Evolutionary conservation across 2,113 vertebrate species (phyloP), one percentile per base, ranked within the genome.

Genomic region (Dissostichus mawsoni): DNA sequence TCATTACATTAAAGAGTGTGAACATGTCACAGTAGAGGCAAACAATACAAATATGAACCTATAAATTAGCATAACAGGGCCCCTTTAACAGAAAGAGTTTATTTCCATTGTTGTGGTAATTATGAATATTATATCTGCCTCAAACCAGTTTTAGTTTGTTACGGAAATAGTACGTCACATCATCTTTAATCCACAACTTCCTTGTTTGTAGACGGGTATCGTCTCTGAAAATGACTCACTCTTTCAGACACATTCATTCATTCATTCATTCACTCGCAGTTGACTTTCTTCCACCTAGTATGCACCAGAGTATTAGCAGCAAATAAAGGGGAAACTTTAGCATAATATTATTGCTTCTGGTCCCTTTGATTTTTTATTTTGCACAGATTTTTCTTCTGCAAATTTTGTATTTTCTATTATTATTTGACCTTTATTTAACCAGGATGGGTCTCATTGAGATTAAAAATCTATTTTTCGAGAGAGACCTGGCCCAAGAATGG

Each of bases 221-320:
- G 3, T 51, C 13, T 23, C 20, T 10, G 53, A 2, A 59, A 16
- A 7, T 56, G 61, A 48, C 47, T 62, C 8, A 56, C 16, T 8
- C 12, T 61, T 23, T 51, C 8, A 76, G 63, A 36, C n/a, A n/a
- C 20, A 20, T 20, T 20, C 20, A 20, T 20, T 20, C 20, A 20
- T 20, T 58, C 17, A 69, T 14, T 41, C 13, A 9, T 4, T 62
- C 61, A 41, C 20, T 76, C 5, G 44, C 8, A 55, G 16, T 23
- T 50, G 13, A n/a, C 55, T 45, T 11, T 63, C 36, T 61, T 23
- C 83, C 79, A 48, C 55, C 81, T 71, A 58, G 73, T 74, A 83
- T 55, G 17, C 20, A 1, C 18, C 45, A 57, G 7, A 58, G 44
- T 8, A 17, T 69, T 48, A 5, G 13, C 58, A 47, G 18, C 4